Evolutionary conservation across 2,888 invertebrate genomes (phyloP).

Genomic region (Dexiosoma caninum): DNA sequence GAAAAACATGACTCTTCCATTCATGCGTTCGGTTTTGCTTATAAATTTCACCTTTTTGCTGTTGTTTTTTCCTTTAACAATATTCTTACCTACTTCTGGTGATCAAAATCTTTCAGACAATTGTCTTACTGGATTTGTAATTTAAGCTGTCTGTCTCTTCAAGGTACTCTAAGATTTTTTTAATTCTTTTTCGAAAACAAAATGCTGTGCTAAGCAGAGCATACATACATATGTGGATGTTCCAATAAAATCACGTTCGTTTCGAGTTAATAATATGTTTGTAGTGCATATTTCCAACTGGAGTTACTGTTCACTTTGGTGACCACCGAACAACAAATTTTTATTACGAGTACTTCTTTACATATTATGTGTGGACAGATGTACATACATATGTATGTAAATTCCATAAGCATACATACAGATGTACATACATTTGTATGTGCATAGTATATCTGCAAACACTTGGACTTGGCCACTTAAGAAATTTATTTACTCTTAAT

Average conservation of each 20-base stretch:
- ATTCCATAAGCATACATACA: too few relatives aligned
- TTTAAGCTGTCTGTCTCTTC: conserved; percentile 24
- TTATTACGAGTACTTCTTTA: background rate
- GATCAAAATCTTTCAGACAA: conserved; percentile 25
- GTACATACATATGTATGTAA: too few relatives aligned
- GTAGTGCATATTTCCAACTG: background rate
- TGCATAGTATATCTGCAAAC: background rate
- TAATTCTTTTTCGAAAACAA: conserved; percentile 14
- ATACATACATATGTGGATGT: too few relatives aligned
- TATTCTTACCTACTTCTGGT: conserved; percentile 1
- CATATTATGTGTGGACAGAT: too few relatives aligned
- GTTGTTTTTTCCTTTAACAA: background rate
- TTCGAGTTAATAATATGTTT: conserved; percentile 5
- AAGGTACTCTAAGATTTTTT: background rate
- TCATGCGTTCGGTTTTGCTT: conserved; percentile 15
- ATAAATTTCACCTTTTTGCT: conserved; percentile 9
- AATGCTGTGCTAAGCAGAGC: conserved; percentile 67
- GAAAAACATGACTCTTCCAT: conserved; percentile 30
- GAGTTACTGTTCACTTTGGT: background rate
- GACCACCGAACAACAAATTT: background rate
- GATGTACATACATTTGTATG: background rate
- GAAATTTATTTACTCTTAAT: conserved; percentile 29
- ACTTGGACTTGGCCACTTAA: conserved; percentile 8
- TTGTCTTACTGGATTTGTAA: conserved; percentile 30
- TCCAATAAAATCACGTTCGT: conserved; percentile 47